Evolutionary conservation across 2,888 invertebrate species (phyloP).

Genomic region (Harpagoxenus sublaevis): DNA sequence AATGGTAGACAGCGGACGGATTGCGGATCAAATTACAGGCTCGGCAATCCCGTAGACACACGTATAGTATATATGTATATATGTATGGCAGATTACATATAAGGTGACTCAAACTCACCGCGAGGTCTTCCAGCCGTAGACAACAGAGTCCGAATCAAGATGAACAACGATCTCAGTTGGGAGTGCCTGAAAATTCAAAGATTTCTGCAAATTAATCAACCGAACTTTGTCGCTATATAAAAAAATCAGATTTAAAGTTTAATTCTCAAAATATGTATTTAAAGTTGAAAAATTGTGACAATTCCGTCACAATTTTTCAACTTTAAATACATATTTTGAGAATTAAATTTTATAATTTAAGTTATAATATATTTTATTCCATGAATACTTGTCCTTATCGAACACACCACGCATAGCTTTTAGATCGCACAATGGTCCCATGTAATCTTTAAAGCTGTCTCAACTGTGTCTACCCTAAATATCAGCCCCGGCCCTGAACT

Average conservation of each 20-base stretch:
- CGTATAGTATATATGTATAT: not conserved
- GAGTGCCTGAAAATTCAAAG: not conserved
- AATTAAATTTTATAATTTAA: no score
- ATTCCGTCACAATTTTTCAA: no score
- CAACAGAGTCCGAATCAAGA: not conserved
- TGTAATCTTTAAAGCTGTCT: conserved; percentile 16
- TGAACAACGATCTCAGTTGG: not conserved
- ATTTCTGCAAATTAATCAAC: not conserved
- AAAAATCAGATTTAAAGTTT: not conserved
- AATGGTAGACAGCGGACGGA: conserved; percentile 66
- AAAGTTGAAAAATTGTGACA: not conserved
- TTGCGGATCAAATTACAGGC: conserved; percentile 69
- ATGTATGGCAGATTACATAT: conserved; percentile 24
- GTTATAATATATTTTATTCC: not conserved
- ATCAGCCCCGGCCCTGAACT: conserved; percentile 1
- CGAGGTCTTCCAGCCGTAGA: not conserved
- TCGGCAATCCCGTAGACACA: conserved; percentile 51
- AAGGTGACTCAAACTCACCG: conserved; percentile 13
- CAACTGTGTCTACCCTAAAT: conserved; percentile 25
- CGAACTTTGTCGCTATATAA: not conserved
- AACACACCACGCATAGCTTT: not conserved
- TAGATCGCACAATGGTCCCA: no score
- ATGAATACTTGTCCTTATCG: not conserved
- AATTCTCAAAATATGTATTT: not conserved
- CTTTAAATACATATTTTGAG: no score